phyloP scores from a whole-genome alignment of 2,888 invertebrate species.

The Phaonia tiefii region DNA sequence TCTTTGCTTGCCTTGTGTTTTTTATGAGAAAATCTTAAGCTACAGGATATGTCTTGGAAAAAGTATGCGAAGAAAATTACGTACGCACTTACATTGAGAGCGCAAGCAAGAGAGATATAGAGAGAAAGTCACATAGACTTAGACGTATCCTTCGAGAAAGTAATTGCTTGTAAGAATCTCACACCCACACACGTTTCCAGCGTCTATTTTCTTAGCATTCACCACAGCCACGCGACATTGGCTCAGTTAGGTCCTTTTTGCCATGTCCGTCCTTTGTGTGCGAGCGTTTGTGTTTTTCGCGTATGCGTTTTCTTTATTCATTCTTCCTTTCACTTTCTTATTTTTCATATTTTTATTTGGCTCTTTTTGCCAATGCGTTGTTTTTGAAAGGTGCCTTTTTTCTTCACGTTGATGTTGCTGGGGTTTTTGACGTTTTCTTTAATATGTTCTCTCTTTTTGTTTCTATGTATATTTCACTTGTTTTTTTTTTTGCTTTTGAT shows the following conservation, averaged over 20 bases:
- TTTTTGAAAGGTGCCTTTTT: conserved; percentile 31
- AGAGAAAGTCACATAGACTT: neutral
- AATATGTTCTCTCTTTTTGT: conserved; percentile 18
- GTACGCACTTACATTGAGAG: neutral
- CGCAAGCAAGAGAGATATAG: no score
- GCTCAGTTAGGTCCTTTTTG: conserved; percentile 48
- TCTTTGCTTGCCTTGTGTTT: no score
- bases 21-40: no score
- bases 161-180: conserved; percentile 59
- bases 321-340: conserved; percentile 22
- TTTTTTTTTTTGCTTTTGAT: conserved; percentile 24
- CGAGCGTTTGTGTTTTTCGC: neutral
- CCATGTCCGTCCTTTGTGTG: neutral
- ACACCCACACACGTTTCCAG: conserved; percentile 33
- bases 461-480: conserved; percentile 13
- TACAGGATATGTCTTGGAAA: no score
- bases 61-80: neutral
- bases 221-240: conserved; percentile 61
- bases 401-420: conserved; percentile 29
- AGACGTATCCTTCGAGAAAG: conserved; percentile 31
- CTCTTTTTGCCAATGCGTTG: conserved; percentile 19
- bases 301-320: conserved; percentile 29
- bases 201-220: conserved; percentile 37
- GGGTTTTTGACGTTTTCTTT: conserved; percentile 27
- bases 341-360: conserved; percentile 19